Conservation (phyloP, 2,797 vertebrate species). For the Betta splendens region DNA sequence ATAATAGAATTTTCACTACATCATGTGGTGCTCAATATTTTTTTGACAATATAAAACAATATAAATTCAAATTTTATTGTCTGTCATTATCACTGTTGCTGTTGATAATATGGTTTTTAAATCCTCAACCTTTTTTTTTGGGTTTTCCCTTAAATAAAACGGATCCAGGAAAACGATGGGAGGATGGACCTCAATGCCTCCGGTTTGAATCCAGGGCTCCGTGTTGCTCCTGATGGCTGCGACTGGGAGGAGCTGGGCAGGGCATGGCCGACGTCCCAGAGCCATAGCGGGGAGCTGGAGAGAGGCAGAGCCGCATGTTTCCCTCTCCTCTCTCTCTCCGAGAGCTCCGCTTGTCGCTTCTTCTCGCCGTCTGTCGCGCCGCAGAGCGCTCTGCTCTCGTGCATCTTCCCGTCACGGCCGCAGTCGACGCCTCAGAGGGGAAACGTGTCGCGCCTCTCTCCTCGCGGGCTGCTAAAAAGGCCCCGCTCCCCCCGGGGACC, state of each 20-base stretch:
- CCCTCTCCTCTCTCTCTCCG: constrained; percentile 69
- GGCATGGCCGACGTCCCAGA: constrained; percentile 71
- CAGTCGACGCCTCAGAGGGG: constrained; percentile 56
- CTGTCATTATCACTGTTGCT: background rate
- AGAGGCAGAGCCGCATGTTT: constrained; percentile 71
- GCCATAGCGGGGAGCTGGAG: constrained; percentile 56
- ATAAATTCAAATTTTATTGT: background rate
- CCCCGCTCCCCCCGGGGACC: constrained; percentile 51
- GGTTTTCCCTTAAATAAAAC: constrained; percentile 52
- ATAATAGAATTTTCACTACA: too few relatives aligned
- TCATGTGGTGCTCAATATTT: too few relatives aligned
- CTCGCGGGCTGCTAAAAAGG: constrained; percentile 71
- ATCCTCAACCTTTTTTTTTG: constrained; percentile 33
- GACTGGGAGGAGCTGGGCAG: constrained; percentile 44
- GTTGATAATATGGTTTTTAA: too few relatives aligned
- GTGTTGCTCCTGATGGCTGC: constrained; percentile 33
- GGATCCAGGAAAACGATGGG: constrained; percentile 37
- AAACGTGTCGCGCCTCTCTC: constrained; percentile 71
- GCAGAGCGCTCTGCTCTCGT: constrained; percentile 53
- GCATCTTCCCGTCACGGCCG: constrained; percentile 53
- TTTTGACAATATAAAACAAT: too few relatives aligned
- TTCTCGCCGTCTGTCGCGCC: constrained; percentile 74
- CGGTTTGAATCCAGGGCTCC: constrained; percentile 44
- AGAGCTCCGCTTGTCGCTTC: constrained; percentile 71
- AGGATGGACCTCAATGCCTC: constrained; percentile 38